Conservation (phyloP, 2,888 invertebrate genomes). For the Troides oblongomaculatus region DNA sequence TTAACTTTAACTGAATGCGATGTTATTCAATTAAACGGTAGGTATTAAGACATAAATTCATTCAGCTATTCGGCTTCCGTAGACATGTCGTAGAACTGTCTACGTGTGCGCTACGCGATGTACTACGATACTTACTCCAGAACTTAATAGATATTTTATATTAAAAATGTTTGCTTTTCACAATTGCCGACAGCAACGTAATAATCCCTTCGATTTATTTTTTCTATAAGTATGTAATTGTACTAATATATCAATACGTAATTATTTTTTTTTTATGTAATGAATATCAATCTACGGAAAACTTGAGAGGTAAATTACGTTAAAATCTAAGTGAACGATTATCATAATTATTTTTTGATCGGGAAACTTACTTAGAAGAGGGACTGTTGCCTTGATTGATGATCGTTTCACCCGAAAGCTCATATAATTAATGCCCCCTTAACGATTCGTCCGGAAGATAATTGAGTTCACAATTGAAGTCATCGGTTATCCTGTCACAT, state of each 20-base stretch:
- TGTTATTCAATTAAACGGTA: constrained; percentile 22
- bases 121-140: constrained; percentile 8
- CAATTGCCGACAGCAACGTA: too few relatives aligned
- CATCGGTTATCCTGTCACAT: constrained; percentile 19
- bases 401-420: constrained; percentile 51
- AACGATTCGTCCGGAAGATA: constrained; percentile 37
- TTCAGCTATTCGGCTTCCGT: constrained; percentile 44
- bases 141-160: background rate
- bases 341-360: background rate
- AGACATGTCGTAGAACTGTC: constrained; percentile 51
- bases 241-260: too few relatives aligned
- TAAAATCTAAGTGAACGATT: background rate
- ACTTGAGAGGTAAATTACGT: too few relatives aligned
- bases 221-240: too few relatives aligned
- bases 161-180: too few relatives aligned
- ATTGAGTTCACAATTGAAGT: constrained; percentile 28
- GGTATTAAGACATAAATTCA: constrained; percentile 35
- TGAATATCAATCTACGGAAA: too few relatives aligned
- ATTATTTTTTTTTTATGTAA: too few relatives aligned
- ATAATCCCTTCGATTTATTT: too few relatives aligned
- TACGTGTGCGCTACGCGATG: constrained; percentile 40
- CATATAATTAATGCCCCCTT: constrained; percentile 65
- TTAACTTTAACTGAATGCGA: constrained; percentile 13
- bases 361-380: background rate
- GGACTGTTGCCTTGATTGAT: constrained; percentile 57